Base-by-base conservation (phyloP, 1,140 invertebrate species). In the Sinella curviseta region DNA sequence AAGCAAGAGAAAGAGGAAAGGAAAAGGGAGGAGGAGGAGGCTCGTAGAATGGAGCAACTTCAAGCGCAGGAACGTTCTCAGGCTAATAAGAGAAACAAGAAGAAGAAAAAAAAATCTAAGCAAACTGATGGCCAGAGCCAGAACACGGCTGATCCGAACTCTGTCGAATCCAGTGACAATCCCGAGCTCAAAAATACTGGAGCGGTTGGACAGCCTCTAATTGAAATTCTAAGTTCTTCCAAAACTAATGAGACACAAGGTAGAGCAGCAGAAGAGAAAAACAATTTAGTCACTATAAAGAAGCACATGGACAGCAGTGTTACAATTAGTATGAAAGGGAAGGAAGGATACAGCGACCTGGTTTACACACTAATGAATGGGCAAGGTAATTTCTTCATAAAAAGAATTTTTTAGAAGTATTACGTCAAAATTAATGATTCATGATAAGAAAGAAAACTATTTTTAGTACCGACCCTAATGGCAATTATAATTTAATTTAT, bases 331-430 rank as follows among this genome's bases (percentile, higher is more conserved):
- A 67, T 84, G 39, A 84, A 81, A 60, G 75, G 77, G 26, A 75
- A 80, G 1, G 80, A 77, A 28, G 83, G 81, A 1, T 34, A 81
- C 16, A 80, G 82, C 17, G 79, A 82, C 33, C 17, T 82, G 0
- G 31, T 84, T 0, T 84, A 84, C 55, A 84, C 81, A 20, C 67
- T 84, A 0, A 65, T 84, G 1, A 83, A 83, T 76, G 81, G 83
- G 8, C 81, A 82, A 81, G 79, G 79, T 83, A 77, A 30, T 30
- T 70, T 14, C 4, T n/a, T 60, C 24, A 26, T 24, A n/a, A 48
- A 48, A 48, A 12, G 8, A 48, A 48, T 48, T 48, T 48, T n/a
- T n/a, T n/a, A n/a, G n/a, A n/a, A n/a, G n/a, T n/a, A n/a, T n/a
- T n/a, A n/a, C n/a, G n/a, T n/a, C 39, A 48, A 48, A 48, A 48